These are phyloP conservation scores for Ceyx margarethae DNA, from an alignment of 2,113 vertebrate species.

Conservation along the genomic window DNA sequence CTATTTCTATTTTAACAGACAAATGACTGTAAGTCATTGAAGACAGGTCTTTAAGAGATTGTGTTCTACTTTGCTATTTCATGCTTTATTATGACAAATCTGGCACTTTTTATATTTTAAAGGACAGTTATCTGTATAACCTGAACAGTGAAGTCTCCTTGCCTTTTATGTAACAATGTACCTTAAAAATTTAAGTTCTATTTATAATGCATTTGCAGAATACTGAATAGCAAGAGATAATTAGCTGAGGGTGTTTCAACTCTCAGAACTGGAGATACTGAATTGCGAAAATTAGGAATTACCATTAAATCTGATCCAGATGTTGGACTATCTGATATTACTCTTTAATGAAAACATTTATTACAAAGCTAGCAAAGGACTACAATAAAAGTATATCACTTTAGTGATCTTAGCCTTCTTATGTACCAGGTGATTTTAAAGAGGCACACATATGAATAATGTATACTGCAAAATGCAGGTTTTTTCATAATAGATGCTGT, in stretches of 20 bases:
- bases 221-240: not conserved
- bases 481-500: not conserved
- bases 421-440: not conserved
- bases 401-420: not conserved
- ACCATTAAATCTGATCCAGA: not conserved
- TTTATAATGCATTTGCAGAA: not conserved
- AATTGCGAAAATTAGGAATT: not conserved
- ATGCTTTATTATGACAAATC: not conserved
- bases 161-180: not conserved
- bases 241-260: not conserved
- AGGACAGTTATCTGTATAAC: not conserved
- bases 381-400: not conserved
- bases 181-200: not conserved
- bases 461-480: not conserved
- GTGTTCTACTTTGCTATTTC: not conserved
- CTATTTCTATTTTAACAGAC: not conserved
- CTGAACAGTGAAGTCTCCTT: not conserved
- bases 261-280: not conserved
- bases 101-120: not conserved
- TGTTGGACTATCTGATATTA: not conserved
- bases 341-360: conserved; percentile 35
- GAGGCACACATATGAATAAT: not conserved
- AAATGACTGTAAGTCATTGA: not conserved
- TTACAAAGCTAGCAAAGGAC: not conserved
- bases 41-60: not conserved